A percentile compares a stretch with the other conserved stretches of the same genome.
These are phyloP conservation scores for Atta cephalotes DNA, from an alignment of 1,140 invertebrate species.

Conservation along the genomic window DNA sequence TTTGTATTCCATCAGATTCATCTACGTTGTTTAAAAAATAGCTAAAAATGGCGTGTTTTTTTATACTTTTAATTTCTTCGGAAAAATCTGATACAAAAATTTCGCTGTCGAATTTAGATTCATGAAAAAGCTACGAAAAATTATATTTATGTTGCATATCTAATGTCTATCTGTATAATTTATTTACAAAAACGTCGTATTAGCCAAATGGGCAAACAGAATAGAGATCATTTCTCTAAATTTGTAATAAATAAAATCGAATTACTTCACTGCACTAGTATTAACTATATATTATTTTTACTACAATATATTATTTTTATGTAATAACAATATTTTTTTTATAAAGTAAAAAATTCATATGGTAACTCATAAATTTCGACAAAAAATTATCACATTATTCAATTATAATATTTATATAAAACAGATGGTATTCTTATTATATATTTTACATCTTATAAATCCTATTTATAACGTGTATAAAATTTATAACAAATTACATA, in stretches of 20 bases:
- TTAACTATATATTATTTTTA: not conserved
- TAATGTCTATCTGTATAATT: not conserved
- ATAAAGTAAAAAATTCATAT: not conserved
- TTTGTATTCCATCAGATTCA: too few species aligned
- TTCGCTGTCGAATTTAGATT: too few species aligned
- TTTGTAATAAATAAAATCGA: not conserved
- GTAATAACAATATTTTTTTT: not conserved
- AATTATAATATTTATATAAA: slow-evolving; percentile 26
- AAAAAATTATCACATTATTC: not conserved
- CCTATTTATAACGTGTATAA: too few species aligned
- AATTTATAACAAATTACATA: too few species aligned
- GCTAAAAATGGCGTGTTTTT: too few species aligned
- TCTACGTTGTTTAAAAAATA: too few species aligned
- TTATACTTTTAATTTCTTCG: too few species aligned
- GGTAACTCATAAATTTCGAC: not conserved
- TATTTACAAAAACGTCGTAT: not conserved
- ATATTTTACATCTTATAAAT: not conserved
- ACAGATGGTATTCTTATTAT: slow-evolving; percentile 7
- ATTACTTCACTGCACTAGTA: not conserved
- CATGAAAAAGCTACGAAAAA: too few species aligned
- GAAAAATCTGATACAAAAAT: too few species aligned
- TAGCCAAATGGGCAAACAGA: not conserved
- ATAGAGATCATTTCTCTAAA: not conserved
- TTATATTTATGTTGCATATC: too few species aligned
- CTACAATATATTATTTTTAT: not conserved